A percentile compares a stretch with the other conserved stretches of the same genome.
Evolutionary conservation across 2,113 vertebrate species (phyloP).

Genomic region (Neolamprologus cancellatus): DNA sequence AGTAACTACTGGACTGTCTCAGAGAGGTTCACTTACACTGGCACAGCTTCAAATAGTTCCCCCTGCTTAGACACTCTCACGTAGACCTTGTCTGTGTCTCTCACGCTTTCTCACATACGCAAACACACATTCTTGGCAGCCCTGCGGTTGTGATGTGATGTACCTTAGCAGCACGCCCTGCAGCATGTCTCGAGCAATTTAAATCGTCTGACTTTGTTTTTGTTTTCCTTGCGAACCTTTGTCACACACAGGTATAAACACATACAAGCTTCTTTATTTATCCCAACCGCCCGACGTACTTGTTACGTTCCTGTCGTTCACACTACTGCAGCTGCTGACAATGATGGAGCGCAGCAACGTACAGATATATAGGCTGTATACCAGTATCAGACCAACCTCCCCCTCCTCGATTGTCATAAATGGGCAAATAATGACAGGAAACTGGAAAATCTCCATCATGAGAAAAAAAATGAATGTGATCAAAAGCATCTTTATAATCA

Average conservation of each 20-base stretch:
- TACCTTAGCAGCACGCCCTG: constrained; percentile 14
- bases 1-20: neutral
- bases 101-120: neutral
- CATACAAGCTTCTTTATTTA: neutral
- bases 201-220: neutral
- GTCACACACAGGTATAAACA: neutral
- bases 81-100: neutral
- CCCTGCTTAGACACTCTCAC: neutral
- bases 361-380: neutral
- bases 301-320: neutral
- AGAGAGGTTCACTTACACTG: constrained; percentile 16
- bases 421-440: neutral
- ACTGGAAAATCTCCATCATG: accelerated
- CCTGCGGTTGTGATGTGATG: constrained; percentile 31
- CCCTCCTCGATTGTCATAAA: neutral
- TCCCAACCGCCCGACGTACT: neutral
- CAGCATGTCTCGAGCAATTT: constrained; percentile 39
- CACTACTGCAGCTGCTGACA: neutral
- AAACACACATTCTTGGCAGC: constrained; percentile 12
- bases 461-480: neutral
- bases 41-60: neutral
- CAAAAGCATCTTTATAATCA: neutral
- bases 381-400: neutral
- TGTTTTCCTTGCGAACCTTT: constrained; percentile 6
- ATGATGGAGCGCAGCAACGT: neutral